These are phyloP conservation scores for Brachystomella parvula DNA, from an alignment of 1,140 invertebrate species.

Conservation along the genomic window DNA sequence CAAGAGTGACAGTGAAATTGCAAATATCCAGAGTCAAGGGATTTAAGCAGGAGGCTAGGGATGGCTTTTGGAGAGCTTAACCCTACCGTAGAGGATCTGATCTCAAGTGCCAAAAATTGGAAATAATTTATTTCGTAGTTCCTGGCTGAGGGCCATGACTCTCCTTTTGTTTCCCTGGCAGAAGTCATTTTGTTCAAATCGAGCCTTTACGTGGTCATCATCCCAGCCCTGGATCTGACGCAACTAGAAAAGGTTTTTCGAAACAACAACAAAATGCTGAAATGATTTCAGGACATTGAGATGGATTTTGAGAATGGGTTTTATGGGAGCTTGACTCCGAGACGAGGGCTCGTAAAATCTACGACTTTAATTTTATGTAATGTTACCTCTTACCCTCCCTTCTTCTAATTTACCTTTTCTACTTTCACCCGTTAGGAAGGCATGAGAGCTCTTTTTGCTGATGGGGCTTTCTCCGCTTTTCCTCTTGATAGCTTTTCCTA, in stretches of 20 bases:
- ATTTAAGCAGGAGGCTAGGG: slow-evolving; percentile 1
- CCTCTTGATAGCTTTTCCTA: no score
- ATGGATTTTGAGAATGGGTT: slow-evolving; percentile 2
- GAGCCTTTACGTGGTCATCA: background rate
- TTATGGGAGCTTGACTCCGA: slow-evolving; percentile 2
- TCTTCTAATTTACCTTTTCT: slow-evolving; percentile 16
- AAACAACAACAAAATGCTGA: background rate
- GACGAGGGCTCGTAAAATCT: slow-evolving; percentile 21
- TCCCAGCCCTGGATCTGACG: background rate
- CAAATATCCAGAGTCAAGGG: no score
- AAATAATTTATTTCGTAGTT: slow-evolving; percentile 4
- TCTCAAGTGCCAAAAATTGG: slow-evolving; percentile 10
- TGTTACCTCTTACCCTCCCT: slow-evolving; percentile 13
- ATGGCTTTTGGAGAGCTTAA: background rate
- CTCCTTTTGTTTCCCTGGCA: background rate
- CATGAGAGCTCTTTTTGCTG: no score
- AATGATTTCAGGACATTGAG: background rate
- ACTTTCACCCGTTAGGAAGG: background rate
- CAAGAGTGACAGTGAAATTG: background rate
- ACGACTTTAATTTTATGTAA: slow-evolving; percentile 24
- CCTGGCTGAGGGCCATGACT: background rate
- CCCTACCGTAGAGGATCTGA: background rate
- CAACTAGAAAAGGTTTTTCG: background rate
- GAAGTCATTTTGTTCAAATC: slow-evolving; percentile 1
- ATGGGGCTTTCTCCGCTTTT: no score